These are phyloP conservation scores for Prionailurus bengalensis DNA, from an alignment of 2,113 vertebrate species.

Conservation along the genomic window DNA sequence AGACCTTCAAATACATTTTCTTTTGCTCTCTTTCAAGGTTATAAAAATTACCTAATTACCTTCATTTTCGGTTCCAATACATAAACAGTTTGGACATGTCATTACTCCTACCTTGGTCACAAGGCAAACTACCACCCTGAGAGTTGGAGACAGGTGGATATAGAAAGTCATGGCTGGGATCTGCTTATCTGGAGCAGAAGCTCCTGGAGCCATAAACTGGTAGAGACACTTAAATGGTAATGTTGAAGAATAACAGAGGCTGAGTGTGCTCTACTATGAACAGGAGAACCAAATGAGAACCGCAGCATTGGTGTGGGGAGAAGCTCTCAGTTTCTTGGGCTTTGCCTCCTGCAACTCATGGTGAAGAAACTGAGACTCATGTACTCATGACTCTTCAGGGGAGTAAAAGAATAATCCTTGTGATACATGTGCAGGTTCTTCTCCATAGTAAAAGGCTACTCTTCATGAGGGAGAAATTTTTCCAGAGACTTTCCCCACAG, in stretches of 20 bases:
- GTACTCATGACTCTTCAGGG: fast-evolving
- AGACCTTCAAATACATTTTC: background rate
- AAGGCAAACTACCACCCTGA: background rate
- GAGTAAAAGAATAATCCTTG: background rate
- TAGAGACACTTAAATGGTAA: background rate
- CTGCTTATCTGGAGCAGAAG: background rate
- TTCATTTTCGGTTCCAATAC: background rate
- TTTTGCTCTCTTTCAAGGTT: background rate
- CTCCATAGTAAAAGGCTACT: background rate
- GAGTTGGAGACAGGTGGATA: background rate
- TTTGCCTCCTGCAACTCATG: background rate
- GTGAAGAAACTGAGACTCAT: background rate
- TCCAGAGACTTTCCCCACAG: background rate
- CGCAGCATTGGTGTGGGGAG: background rate
- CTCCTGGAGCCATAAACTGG: background rate
- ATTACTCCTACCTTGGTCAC: background rate
- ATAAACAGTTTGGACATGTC: background rate
- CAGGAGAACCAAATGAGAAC: background rate
- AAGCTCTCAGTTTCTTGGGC: background rate
- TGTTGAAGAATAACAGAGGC: background rate
- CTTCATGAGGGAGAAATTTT: background rate
- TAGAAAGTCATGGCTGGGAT: background rate
- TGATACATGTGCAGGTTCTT: background rate
- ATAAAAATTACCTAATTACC: background rate
- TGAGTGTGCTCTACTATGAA: background rate